These are phyloP conservation scores for human (Homo sapiens) DNA, from an alignment of 2,113 vertebrate species.

Conservation along the genomic window GRCh38 chr11:95575001-95575500, in stretches of 20 bases:
- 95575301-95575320: not conserved
- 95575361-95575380: not conserved
- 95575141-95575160: not conserved
- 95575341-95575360: not conserved
- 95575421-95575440: not conserved
- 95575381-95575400: not conserved
- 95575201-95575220: not conserved
- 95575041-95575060: not conserved
- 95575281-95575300: not conserved
- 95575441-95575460: not conserved
- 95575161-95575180: not conserved
- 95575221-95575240: not conserved
- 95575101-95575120: not conserved
- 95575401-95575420: not conserved
- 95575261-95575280: not conserved
- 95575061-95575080: not conserved
- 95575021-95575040: slow-evolving; percentile 5
- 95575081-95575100: not conserved
- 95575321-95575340: not conserved
- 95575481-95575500: not conserved
- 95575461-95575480: not conserved
- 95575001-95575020: slow-evolving; percentile 22
- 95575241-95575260: not conserved
- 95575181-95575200: not conserved
- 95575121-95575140: not conserved